Percentiles rank a stretch among this genome's conserved stretches.
Conservation (phyloP, 2,888 invertebrate species). For the Sepiola atlantica region DNA sequence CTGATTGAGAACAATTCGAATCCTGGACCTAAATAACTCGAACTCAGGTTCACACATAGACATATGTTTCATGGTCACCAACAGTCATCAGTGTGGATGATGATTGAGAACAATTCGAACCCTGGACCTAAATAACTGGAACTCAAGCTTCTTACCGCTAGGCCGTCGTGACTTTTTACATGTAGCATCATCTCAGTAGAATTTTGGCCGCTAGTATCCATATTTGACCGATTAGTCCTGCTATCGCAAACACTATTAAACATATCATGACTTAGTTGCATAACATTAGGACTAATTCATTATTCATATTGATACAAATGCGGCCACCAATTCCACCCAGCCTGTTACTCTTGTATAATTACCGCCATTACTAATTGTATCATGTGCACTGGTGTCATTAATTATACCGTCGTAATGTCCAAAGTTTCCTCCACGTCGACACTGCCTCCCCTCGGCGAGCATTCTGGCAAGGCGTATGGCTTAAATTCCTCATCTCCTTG, state of each 20-base stretch:
- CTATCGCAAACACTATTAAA: neutral
- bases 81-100: too few species aligned
- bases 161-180: too few species aligned
- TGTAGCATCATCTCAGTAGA: too few species aligned
- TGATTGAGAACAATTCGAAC: too few species aligned
- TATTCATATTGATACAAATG: neutral
- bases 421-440: neutral
- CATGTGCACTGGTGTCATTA: neutral
- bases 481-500: neutral
- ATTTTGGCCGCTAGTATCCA: neutral
- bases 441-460: neutral
- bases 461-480: neutral
- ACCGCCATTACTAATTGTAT: neutral
- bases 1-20: too few species aligned
- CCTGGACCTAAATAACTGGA: too few species aligned
- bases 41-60: too few species aligned
- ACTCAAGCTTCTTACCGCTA: too few species aligned
- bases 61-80: too few species aligned
- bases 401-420: neutral
- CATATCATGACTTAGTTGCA: neutral
- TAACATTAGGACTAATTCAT: neutral
- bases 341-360: neutral
- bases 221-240: neutral
- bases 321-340: neutral
- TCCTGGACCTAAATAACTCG: too few species aligned